Evolutionary conservation across 2,888 invertebrate species (phyloP).

Genomic region (Gymnoscelis rufifasciata): DNA sequence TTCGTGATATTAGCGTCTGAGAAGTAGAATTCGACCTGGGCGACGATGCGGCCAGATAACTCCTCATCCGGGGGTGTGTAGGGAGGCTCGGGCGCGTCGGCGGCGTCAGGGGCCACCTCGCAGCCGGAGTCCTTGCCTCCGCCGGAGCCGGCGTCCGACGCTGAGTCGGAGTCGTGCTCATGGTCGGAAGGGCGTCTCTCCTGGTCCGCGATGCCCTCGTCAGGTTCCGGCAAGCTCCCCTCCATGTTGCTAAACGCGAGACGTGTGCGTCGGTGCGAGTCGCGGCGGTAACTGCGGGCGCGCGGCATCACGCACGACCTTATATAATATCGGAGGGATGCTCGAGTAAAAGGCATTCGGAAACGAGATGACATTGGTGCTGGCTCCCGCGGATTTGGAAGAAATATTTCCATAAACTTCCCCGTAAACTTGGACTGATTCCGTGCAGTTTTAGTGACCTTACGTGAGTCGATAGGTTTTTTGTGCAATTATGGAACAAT

Average conservation of each 20-base stretch:
- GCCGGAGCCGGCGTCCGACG: constrained; percentile 81
- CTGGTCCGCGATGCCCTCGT: constrained; percentile 72
- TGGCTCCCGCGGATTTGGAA: constrained; percentile 8
- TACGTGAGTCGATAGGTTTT: constrained; percentile 14
- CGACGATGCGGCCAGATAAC: constrained; percentile 86
- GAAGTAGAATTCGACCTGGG: constrained; percentile 97
- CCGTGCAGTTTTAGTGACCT: constrained; percentile 3
- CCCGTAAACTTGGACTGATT: constrained; percentile 1
- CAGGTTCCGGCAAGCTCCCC: constrained; percentile 61
- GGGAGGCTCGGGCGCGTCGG: constrained; percentile 79
- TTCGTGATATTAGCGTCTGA: constrained; percentile 96
- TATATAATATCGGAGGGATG: constrained; percentile 74
- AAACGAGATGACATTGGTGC: constrained; percentile 65
- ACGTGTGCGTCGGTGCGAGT: constrained; percentile 62
- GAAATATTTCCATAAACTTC: background rate
- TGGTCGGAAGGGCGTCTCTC: constrained; percentile 71
- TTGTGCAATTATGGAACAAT: constrained; percentile 15
- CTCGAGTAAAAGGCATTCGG: constrained; percentile 64
- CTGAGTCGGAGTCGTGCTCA: constrained; percentile 84
- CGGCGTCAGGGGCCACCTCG: constrained; percentile 78
- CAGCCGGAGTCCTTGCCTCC: constrained; percentile 84
- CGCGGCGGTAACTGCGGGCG: constrained; percentile 70
- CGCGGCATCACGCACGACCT: constrained; percentile 56
- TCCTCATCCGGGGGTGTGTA: constrained; percentile 86
- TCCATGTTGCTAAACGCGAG: constrained; percentile 55